These are phyloP conservation scores for Acromyrmex echinatior DNA, from an alignment of 1,140 invertebrate species.

Conservation along the genomic window DNA sequence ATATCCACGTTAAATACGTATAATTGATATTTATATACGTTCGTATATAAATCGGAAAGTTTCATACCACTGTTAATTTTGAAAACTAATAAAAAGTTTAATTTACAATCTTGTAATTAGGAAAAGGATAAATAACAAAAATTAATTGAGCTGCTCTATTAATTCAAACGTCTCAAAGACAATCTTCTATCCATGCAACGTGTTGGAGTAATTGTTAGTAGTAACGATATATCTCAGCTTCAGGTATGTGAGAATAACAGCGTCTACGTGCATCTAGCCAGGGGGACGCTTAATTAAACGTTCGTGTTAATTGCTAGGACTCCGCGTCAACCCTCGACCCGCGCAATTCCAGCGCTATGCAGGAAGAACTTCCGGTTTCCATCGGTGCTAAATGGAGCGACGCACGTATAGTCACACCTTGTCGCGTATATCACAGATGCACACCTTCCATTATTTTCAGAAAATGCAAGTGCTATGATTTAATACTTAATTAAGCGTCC, in stretches of 20 bases:
- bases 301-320: constrained; percentile 84
- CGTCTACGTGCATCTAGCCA: constrained; percentile 76
- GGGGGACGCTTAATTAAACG: constrained; percentile 83
- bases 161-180: constrained; percentile 78
- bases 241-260: constrained; percentile 83
- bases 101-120: constrained; percentile 42
- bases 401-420: constrained; percentile 60
- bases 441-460: constrained; percentile 33
- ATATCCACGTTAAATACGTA: neutral
- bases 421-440: constrained; percentile 31
- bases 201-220: constrained; percentile 82
- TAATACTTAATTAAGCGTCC: constrained; percentile 45
- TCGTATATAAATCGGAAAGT: neutral
- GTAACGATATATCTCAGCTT: constrained; percentile 81
- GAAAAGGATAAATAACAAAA: constrained; percentile 20
- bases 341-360: constrained; percentile 66
- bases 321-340: constrained; percentile 79
- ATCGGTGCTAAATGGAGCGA: constrained; percentile 70
- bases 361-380: constrained; percentile 75
- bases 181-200: constrained; percentile 70
- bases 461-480: constrained; percentile 28
- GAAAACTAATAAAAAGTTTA: constrained; percentile 21
- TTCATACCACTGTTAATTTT: constrained; percentile 56
- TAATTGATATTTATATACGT: neutral
- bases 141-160: constrained; percentile 66